These are phyloP conservation scores for Caenorhabditis angaria DNA, from an alignment of 2,888 invertebrate genomes.

Conservation along the genomic window DNA sequence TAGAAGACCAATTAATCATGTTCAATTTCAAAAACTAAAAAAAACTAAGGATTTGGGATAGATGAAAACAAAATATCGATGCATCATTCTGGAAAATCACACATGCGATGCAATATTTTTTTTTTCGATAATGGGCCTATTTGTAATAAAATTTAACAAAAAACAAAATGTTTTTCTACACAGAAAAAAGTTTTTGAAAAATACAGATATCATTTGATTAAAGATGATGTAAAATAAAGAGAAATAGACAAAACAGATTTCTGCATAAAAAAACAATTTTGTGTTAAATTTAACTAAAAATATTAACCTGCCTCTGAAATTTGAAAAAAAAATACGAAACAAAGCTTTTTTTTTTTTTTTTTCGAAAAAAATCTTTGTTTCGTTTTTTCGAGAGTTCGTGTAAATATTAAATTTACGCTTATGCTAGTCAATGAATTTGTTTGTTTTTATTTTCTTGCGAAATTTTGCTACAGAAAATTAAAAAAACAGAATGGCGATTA, in stretches of 20 bases:
- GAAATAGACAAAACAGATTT: neutral
- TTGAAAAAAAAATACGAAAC: neutral
- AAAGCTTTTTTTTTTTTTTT: no score
- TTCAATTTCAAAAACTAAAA: neutral
- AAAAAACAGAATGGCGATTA: neutral
- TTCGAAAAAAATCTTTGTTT: neutral
- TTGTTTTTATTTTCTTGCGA: neutral
- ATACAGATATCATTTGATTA: no score
- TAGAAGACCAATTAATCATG: neutral
- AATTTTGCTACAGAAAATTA: neutral
- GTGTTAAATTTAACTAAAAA: neutral
- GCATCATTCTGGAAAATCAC: neutral
- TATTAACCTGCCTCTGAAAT: no score
- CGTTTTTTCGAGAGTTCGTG: slow-evolving; percentile 7
- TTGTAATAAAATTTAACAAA: no score
- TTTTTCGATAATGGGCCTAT: no score
- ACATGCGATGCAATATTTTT: neutral
- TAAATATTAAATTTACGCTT: slow-evolving; percentile 5
- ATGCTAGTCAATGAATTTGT: slow-evolving; percentile 6
- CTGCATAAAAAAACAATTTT: neutral
- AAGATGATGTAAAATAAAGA: no score
- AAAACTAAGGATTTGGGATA: slow-evolving; percentile 4
- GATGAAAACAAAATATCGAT: neutral
- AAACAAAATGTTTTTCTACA: neutral
- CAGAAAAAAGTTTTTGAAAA: no score